Percentiles rank a stretch among this genome's conserved stretches.
These are phyloP conservation scores for Dallia pectoralis DNA, from an alignment of 2,797 vertebrate species.

Conservation along the genomic window DNA sequence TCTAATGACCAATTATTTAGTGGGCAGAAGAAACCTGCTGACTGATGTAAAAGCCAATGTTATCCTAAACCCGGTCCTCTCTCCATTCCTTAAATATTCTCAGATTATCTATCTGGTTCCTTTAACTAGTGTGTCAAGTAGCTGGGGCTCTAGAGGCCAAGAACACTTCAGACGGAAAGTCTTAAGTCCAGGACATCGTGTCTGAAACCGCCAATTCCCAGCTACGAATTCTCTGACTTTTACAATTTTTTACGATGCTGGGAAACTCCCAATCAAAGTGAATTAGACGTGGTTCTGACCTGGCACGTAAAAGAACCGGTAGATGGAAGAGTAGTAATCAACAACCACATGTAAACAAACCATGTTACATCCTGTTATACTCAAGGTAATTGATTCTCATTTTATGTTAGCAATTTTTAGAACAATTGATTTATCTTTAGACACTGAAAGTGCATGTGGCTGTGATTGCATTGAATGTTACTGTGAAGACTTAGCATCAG, in stretches of 20 bases:
- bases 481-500: background rate
- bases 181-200: slow-evolving; percentile 2
- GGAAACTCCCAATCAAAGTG: background rate
- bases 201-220: background rate
- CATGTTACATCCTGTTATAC: too few relatives aligned
- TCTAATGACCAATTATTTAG: background rate
- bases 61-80: background rate
- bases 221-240: background rate
- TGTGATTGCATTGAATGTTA: slow-evolving; percentile 28
- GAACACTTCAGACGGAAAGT: background rate
- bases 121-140: background rate
- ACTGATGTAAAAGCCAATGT: background rate
- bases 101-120: background rate
- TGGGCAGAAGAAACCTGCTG: background rate
- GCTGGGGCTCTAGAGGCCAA: background rate
- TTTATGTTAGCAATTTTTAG: too few relatives aligned
- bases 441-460: slow-evolving; percentile 34
- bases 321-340: too few relatives aligned
- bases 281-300: background rate
- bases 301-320: background rate
- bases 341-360: background rate
- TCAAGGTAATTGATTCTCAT: too few relatives aligned
- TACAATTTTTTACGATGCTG: background rate
- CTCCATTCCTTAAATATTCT: background rate
- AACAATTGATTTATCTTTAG: slow-evolving; percentile 9